Conservation (phyloP, 2,888 invertebrate species). For the Perdita meconis region DNA sequence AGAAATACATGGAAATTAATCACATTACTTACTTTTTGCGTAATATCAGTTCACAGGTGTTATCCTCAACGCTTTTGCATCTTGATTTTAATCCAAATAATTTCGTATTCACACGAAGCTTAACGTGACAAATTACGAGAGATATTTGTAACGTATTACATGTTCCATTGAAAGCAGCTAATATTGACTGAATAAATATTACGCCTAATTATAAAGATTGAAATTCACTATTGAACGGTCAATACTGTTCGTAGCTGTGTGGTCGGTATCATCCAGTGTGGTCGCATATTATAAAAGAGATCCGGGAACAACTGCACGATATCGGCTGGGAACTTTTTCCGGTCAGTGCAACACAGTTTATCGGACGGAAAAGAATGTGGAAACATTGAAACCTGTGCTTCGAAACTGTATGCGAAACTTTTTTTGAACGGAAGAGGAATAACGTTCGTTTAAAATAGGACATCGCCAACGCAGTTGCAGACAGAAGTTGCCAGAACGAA, state of each 20-base stretch:
- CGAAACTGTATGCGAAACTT: conserved; percentile 13
- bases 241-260: background rate
- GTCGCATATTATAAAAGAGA: background rate
- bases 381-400: conserved; percentile 4
- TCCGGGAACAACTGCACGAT: background rate
- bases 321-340: conserved; percentile 7
- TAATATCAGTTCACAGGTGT: too few relatives aligned
- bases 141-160: too few relatives aligned
- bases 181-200: background rate
- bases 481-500: conserved; percentile 9
- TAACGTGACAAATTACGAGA: too few relatives aligned
- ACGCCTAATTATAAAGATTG: background rate
- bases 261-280: background rate
- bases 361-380: conserved; percentile 18
- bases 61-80: too few relatives aligned
- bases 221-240: background rate
- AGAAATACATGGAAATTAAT: too few relatives aligned
- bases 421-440: conserved; percentile 3
- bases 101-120: too few relatives aligned
- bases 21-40: too few relatives aligned
- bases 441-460: conserved; percentile 15
- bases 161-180: too few relatives aligned
- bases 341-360: conserved; percentile 7
- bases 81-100: too few relatives aligned
- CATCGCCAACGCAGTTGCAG: too few relatives aligned